A percentile compares a stretch with the other conserved stretches of the same genome.
Conservation (phyloP, 30 jellyfish, hydroid and myxozoan genomes). For the Pseudorhiza aurosa region DNA sequence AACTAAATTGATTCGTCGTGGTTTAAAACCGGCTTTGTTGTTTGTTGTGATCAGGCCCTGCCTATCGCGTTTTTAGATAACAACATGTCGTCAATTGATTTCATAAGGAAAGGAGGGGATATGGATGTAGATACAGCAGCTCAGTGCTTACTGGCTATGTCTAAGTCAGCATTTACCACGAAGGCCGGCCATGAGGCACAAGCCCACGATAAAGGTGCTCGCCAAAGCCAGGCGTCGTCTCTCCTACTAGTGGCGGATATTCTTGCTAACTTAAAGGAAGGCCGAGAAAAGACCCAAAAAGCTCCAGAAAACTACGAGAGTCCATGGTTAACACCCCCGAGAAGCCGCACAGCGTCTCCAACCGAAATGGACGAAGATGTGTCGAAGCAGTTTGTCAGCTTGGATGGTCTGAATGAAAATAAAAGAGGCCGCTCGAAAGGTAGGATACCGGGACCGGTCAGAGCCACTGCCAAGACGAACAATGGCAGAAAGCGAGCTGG, state of each 20-base stretch:
- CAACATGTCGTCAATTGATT: constrained; percentile 59
- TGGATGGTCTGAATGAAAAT: constrained; percentile 47
- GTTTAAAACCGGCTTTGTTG: constrained; percentile 29
- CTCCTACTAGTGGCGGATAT: constrained; percentile 78
- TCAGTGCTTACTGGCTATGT: constrained; percentile 73
- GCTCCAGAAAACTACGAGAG: constrained; percentile 57
- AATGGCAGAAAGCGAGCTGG: constrained; percentile 54
- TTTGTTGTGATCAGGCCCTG: constrained; percentile 24
- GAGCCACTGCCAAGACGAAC: constrained; percentile 15
- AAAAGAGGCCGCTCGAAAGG: constrained; percentile 57
- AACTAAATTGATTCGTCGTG: too few species aligned
- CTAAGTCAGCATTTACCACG: constrained; percentile 51
- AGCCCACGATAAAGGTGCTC: constrained; percentile 38
- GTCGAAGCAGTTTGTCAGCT: constrained; percentile 45
- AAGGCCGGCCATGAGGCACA: constrained; percentile 15
- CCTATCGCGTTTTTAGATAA: constrained; percentile 29
- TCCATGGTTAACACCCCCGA: constrained; percentile 96
- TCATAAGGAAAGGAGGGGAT: constrained; percentile 18
- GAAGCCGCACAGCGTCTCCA: constrained; percentile 98
- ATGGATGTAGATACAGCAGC: constrained; percentile 89
- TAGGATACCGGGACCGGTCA: constrained; percentile 21
- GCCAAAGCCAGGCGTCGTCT: constrained; percentile 30
- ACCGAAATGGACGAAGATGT: constrained; percentile 74
- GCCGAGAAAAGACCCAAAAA: constrained; percentile 31
- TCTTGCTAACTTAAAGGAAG: constrained; percentile 85